Conservation (phyloP, 2,888 invertebrate genomes). For the Tetragnatha montana region DNA sequence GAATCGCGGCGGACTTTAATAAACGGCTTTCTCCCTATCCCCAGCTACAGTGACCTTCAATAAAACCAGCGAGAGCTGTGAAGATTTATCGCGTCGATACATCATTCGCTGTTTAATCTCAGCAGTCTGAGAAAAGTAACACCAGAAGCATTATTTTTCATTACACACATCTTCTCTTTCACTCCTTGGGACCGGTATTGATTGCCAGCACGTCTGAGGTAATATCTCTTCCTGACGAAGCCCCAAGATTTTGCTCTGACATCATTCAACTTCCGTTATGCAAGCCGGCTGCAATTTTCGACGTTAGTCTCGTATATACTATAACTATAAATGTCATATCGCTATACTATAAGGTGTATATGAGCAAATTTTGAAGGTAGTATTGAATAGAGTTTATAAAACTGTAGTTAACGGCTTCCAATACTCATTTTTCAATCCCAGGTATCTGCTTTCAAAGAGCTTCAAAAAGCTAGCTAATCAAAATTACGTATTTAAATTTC, state of each 20-base stretch:
- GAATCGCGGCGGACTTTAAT: constrained; percentile 26
- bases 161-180: constrained; percentile 41
- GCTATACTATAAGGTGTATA: too few relatives aligned
- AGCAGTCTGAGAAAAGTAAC: constrained; percentile 51
- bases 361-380: too few relatives aligned
- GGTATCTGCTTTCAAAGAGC: too few relatives aligned
- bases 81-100: constrained; percentile 55
- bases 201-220: constrained; percentile 4
- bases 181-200: constrained; percentile 29
- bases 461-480: too few relatives aligned
- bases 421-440: too few relatives aligned
- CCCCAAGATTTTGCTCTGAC: neutral
- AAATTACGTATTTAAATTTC: too few relatives aligned
- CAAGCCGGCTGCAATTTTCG: too few relatives aligned
- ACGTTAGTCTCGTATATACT: too few relatives aligned
- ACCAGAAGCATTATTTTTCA: constrained; percentile 61
- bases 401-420: too few relatives aligned
- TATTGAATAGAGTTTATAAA: too few relatives aligned
- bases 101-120: constrained; percentile 62
- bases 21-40: constrained; percentile 5
- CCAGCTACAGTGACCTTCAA: constrained; percentile 41
- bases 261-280: too few relatives aligned
- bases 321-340: too few relatives aligned
- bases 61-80: constrained; percentile 27
- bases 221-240: neutral